These are phyloP conservation scores for Drosophila siamana DNA, from an alignment of 2,888 invertebrate species.

Conservation along the genomic window DNA sequence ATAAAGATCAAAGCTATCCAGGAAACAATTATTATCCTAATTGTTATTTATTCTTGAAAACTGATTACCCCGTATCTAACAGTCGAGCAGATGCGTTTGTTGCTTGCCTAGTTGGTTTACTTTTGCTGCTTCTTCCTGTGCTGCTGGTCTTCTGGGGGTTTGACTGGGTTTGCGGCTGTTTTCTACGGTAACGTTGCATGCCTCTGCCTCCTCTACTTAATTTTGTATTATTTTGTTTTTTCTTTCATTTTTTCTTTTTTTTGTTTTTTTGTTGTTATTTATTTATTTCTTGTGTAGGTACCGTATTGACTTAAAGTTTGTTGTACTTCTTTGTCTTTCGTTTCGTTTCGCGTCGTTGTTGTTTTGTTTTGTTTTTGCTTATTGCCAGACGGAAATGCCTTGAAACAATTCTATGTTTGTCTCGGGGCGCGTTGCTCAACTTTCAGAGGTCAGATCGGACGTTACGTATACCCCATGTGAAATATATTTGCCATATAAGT, in stretches of 20 bases:
- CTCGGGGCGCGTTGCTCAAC: constrained; percentile 31
- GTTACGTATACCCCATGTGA: background rate
- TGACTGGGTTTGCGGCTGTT: constrained; percentile 62
- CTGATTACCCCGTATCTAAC: background rate
- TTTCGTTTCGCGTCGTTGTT: constrained; percentile 31
- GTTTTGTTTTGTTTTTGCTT: constrained; percentile 42
- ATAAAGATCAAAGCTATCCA: no score
- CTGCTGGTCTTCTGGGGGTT: constrained; percentile 34
- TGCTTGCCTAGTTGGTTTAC: constrained; percentile 50
- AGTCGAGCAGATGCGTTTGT: background rate
- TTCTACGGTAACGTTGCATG: constrained; percentile 26
- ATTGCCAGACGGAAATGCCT: constrained; percentile 70
- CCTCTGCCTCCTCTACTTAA: constrained; percentile 50
- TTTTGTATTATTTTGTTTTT: constrained; percentile 67
- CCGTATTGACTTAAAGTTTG: constrained; percentile 77
- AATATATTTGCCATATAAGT: background rate
- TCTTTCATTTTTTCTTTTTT: constrained; percentile 22
- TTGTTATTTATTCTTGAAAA: background rate
- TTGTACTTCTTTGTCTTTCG: constrained; percentile 69
- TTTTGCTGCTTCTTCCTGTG: constrained; percentile 51
- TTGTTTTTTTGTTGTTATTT: constrained; percentile 40
- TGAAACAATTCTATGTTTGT: constrained; percentile 63
- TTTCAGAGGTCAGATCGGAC: constrained; percentile 31
- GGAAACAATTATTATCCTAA: no score
- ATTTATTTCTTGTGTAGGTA: constrained; percentile 59